These are phyloP conservation scores for Spinus pinus DNA, from an alignment of 2,797 vertebrate species.

Conservation along the genomic window DNA sequence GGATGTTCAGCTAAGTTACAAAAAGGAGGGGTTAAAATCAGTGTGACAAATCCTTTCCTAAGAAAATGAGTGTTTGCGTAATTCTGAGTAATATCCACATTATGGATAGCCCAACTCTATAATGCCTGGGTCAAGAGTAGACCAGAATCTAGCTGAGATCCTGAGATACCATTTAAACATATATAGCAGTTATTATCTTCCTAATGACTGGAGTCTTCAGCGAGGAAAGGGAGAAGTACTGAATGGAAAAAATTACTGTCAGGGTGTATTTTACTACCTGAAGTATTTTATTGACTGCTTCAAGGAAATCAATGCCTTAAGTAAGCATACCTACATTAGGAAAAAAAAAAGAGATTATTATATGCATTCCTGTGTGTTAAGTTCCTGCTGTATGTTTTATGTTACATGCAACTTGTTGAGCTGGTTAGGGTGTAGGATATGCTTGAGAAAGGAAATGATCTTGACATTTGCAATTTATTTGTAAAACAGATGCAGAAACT, in stretches of 20 bases:
- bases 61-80: background rate
- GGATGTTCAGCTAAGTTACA: background rate
- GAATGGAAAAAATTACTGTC: background rate
- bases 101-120: background rate
- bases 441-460: conserved; percentile 28
- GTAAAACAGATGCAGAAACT: conserved; percentile 5
- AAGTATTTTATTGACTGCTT: conserved; percentile 24
- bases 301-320: conserved; percentile 17
- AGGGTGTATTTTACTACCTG: background rate
- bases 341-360: background rate
- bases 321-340: conserved; percentile 1
- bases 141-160: background rate
- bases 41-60: background rate
- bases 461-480: conserved; percentile 33
- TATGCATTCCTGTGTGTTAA: conserved; percentile 11
- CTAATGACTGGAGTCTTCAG: background rate
- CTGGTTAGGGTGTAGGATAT: conserved; percentile 28
- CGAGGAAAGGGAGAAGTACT: background rate
- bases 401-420: conserved; percentile 13
- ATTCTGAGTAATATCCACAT: background rate
- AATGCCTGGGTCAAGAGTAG: background rate
- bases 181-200: background rate
- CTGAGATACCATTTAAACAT: background rate
- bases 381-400: conserved; percentile 19
- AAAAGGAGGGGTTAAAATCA: background rate